phyloP scores from a whole-genome alignment of 2,113 vertebrate genomes.

The Australoheros scitulus region DNA sequence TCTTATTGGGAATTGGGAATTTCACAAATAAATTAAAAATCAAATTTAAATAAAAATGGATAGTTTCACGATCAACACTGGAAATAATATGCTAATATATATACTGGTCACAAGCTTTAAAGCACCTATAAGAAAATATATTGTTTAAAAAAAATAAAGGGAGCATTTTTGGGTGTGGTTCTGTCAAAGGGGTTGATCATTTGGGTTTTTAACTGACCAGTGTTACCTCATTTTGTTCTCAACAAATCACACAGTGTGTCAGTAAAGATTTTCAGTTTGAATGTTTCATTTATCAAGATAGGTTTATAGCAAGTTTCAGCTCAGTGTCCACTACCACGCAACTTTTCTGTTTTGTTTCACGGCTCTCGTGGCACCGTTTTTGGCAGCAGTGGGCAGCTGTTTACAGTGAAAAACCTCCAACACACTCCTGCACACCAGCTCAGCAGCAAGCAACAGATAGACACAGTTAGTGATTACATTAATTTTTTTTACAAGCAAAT shows the following conservation, averaged over 20 bases:
- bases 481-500: not conserved
- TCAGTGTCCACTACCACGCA: not conserved
- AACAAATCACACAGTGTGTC: not conserved
- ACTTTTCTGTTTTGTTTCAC: not conserved
- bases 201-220: not conserved
- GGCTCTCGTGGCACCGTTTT: not conserved
- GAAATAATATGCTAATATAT: too few species aligned
- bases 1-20: too few species aligned
- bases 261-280: not conserved
- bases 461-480: not conserved
- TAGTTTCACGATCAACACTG: too few species aligned
- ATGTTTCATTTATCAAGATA: not conserved
- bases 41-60: too few species aligned
- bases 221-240: not conserved
- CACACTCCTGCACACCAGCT: not conserved
- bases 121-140: too few species aligned
- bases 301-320: conserved; percentile 2
- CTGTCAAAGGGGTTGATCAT: not conserved
- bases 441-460: not conserved
- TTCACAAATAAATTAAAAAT: too few species aligned
- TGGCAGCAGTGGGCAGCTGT: conserved; percentile 2
- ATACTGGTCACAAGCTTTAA: too few species aligned
- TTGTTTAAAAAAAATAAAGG: too few species aligned
- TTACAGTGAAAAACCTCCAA: not conserved
- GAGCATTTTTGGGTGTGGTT: too few species aligned